Evolutionary conservation across 2,888 invertebrate species (phyloP), one percentile per base, ranked within the genome.

Genomic region (Vandiemenella viatica): DNA sequence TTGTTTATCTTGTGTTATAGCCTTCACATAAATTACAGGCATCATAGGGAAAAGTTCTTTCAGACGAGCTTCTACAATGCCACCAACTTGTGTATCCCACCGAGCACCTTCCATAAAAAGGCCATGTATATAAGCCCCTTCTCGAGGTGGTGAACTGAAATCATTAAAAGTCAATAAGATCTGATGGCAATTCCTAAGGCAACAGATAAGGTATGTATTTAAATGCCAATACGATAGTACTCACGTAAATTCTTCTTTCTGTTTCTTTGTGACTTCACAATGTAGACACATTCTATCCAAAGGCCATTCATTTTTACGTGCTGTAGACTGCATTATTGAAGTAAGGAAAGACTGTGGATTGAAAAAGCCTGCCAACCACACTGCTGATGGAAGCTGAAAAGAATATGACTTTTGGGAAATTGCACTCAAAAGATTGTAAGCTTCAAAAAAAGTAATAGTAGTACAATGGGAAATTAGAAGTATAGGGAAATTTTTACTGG

Each of bases 291-390:
- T 93, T 65, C 90, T 87, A 69, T 95, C 93, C 52, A 95, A 71
- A 0, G 95, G 93, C 86, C 92, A 90, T 66, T 93, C 93, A 65
- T 93, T 92, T 68, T 86, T 92, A 43, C 93, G 75, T 1, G 95
- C 93, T 47, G 92, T 92, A 67, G 90, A 91, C 68, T 96, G 95
- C 92, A 95, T 93, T 62, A 95, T 92, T 26, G 95, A 95, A 0
- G 95, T 95, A 23, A 96, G 70, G 67, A 96, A 91, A 8, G 92
- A 92, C 67, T 95, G 95, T 0, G 95, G 95, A 69, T 95, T 95
- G 70, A 95, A 95, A 67, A 96, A 91, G 6, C 93, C 95, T 8
- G 84, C 90, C 46, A 95, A 70, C 95, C 95, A 95, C 13, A 93
- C 85, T 0, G 87, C 79, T 0, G 88, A 72, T 0, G 93, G 92